These are phyloP conservation scores for Ptychodera flava DNA, from an alignment of 35 echinoderm and acorn worm genomes.

Conservation along the genomic window DNA sequence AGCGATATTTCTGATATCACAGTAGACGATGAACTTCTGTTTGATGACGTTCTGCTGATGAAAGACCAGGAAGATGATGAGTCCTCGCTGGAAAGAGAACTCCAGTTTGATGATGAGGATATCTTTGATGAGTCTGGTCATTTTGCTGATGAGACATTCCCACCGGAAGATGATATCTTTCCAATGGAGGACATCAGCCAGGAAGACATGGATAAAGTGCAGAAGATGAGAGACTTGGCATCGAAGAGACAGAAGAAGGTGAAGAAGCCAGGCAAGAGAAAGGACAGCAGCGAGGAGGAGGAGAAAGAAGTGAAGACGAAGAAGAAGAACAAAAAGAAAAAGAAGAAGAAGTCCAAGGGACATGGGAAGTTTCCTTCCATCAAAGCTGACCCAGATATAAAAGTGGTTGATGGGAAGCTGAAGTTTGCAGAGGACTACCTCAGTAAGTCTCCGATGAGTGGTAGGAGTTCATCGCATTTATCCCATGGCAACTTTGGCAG, in stretches of 20 bases:
- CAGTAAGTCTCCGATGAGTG: neutral
- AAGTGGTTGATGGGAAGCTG: neutral
- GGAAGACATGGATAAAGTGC: conserved; percentile 17
- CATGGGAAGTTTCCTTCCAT: neutral
- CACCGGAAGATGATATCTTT: conserved; percentile 38
- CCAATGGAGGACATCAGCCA: conserved; percentile 8
- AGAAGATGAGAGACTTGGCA: conserved; percentile 8
- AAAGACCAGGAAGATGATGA: conserved; percentile 45
- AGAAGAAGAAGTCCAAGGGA: neutral
- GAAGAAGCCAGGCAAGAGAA: neutral
- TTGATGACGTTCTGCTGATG: conserved; percentile 84
- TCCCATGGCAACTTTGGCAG: neutral
- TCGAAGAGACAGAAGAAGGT: neutral
- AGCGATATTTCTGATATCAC: conserved; percentile 83
- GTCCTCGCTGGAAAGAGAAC: conserved; percentile 16
- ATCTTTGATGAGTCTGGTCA: conserved; percentile 42
- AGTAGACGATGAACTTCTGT: conserved; percentile 64
- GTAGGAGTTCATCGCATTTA: too few relatives aligned
- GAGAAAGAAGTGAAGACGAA: conserved; percentile 14
- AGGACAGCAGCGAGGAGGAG: neutral
- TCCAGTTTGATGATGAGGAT: conserved; percentile 25
- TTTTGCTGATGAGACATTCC: conserved; percentile 70
- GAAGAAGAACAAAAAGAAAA: conserved; percentile 5
- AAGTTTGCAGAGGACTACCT: neutral
- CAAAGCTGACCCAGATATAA: neutral